Percentiles rank a stretch among this genome's conserved stretches.
phyloP scores from a whole-genome alignment of 37 sponge, comb jelly and placozoan species.

The Beroe forskalii region DNA sequence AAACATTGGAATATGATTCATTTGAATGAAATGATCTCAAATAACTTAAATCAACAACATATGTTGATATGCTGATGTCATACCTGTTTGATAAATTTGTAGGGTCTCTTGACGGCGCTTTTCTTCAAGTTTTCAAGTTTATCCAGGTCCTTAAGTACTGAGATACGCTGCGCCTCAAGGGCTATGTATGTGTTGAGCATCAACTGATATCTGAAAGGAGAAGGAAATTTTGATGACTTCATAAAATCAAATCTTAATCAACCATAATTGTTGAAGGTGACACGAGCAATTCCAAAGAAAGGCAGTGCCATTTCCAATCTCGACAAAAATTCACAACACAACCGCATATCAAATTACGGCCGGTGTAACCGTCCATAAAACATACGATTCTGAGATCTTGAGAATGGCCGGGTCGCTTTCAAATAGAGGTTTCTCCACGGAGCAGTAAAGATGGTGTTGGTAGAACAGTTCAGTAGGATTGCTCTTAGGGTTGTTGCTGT shows the following conservation, averaged over 20 bases:
- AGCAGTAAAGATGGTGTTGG: conserved; percentile 40
- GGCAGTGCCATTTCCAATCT: no score
- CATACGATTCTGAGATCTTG: conserved; percentile 29
- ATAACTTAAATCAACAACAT: no score
- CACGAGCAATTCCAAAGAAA: background rate
- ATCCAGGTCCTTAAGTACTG: conserved; percentile 1
- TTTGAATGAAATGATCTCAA: no score
- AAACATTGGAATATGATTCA: no score
- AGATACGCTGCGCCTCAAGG: conserved; percentile 17
- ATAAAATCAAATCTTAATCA: no score
- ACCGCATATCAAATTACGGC: no score
- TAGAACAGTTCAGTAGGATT: background rate
- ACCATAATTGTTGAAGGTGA: background rate
- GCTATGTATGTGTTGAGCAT: conserved; percentile 45
- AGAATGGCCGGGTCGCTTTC: conserved; percentile 32
- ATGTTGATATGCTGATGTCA: no score
- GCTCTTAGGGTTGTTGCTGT: background rate
- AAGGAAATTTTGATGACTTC: no score
- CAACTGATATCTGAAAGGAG: conserved; percentile 44
- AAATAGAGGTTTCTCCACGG: conserved; percentile 55
- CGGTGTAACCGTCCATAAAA: background rate
- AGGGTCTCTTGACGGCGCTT: conserved; percentile 11
- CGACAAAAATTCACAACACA: no score
- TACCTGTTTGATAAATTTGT: conserved; percentile 60
- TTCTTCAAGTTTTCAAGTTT: conserved; percentile 1